Base-by-base conservation (phyloP, 64 coral and sea anemone species). In the Dendronephthya gigantea region DNA sequence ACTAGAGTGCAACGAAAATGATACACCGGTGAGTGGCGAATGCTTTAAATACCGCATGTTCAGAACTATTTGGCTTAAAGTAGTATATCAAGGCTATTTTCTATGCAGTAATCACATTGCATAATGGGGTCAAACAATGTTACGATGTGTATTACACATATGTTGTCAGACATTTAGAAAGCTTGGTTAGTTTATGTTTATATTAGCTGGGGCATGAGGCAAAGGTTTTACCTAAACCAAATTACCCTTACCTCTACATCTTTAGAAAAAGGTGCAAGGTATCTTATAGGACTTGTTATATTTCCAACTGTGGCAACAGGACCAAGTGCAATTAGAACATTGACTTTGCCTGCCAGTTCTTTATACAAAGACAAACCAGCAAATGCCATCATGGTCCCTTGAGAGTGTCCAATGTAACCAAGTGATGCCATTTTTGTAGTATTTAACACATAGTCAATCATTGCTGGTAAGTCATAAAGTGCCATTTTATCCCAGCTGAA, bases 401-500 rank as follows among this genome's bases (percentile, higher is more conserved):
- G 72, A 35, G 27, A 33, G 36, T 79, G 72, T 0, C 72, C 72
- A 35, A 79, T 22, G 9, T 79, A 79, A 36, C 72, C 72, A 8
- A 79, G 72, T 5, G 72, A 79, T 33, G 72, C 8, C 72, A 79
- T 79, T 10, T 39, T 39, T 37, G 72, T 79, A 34, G 17, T 36
- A 9, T 79, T 79, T 29, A 79, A 79, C 30, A 36, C 36, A 79
- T 79, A 79, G 11, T 79, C 72, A 10, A 79, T 29, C 32, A 39
- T 36, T 33, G 72, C 72, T 33, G 72, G 72, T 35, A 79, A 39
- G 32, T 79, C 72, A 19, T 79, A 79, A 13, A 79, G 30, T 12
- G 72, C 72, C 31, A 79, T 37, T 39, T 79, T 33, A 79, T 79
- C 72, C 72, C 72, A 79, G 37, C 72, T 79, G 72, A 33, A 10